Conservation (phyloP, 30 jellyfish, hydroid and myxozoan species). For the Aurelia sp. region DNA sequence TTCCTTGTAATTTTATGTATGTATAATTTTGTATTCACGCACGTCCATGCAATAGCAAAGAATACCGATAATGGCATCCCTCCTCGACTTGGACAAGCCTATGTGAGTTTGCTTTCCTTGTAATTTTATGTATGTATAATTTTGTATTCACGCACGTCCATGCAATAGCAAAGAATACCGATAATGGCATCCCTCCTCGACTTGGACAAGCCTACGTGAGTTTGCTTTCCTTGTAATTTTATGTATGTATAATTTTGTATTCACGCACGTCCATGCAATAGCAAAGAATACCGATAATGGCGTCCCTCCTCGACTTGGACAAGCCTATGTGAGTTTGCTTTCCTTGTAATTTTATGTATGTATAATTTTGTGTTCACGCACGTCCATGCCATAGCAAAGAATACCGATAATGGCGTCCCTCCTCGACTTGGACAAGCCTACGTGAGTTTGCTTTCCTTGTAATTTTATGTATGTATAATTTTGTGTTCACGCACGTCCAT, state of each 20-base stretch:
- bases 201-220: slow-evolving; percentile 83
- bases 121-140: neutral
- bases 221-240: neutral
- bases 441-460: slow-evolving; percentile 20
- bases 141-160: too few relatives aligned
- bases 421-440: slow-evolving; percentile 85
- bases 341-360: neutral
- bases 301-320: slow-evolving; percentile 84
- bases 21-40: too few relatives aligned
- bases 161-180: too few relatives aligned
- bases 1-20: neutral
- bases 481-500: too few relatives aligned
- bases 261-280: too few relatives aligned
- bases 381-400: too few relatives aligned
- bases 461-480: neutral
- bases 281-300: too few relatives aligned
- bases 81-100: slow-evolving; percentile 85
- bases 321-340: slow-evolving; percentile 58
- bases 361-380: too few relatives aligned
- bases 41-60: too few relatives aligned
- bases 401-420: slow-evolving; percentile 89
- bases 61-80: slow-evolving; percentile 92
- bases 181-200: slow-evolving; percentile 85
- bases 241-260: neutral
- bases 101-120: slow-evolving; percentile 23